Base-by-base conservation (phyloP, 2,888 invertebrate genomes). In the Gymnocheta viridis region DNA sequence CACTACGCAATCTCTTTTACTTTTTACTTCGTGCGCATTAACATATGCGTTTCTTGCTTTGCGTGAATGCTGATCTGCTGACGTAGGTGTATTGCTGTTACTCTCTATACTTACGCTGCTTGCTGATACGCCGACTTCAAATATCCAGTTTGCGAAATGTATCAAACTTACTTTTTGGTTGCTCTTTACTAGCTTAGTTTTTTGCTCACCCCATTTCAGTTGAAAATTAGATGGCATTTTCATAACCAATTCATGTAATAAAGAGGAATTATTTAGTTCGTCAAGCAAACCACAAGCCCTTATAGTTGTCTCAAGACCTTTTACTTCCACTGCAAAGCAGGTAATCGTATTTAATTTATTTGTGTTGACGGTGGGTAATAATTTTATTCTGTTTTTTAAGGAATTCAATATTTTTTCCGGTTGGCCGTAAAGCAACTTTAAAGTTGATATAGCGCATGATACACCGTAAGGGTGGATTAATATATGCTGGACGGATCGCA, bases 211-310 rank as follows among this genome's bases (percentile, higher is more conserved):
- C 74, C 74, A 74, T 2, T 74, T 35, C 6, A 35, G 35, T 9
- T 35, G 35, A 35, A 35, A 56, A 29, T 64, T 32, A 14, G 80
- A 51, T 29, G 81, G 74, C 32, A 82, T 17, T 82, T 82, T 82
- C 35, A 35, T 4, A n/a, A n/a, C 14, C n/a, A 76, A 51, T 17
- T 82, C 81, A 4, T 82, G 35, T n/a, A 82, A 29, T 44, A 82
- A n/a, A 27, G 69, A 82, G 0, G 76, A 76, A 49, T n/a, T 54
- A 54, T 29, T 54, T 6, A 54, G 29, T n/a, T 54, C 54, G 14
- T 54, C 54, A 2, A 29, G n/a, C 5, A 54, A 29, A n/a, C 54
- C 54, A 29, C 54, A 54, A n/a, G 54, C 54, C 17, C 14, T 29
- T 14, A 54, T 54, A 17, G 54, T 82, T 70, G 17, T 64, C 10